These are phyloP conservation scores for Petaurus breviceps DNA, from an alignment of 2,113 vertebrate species.

Conservation along the genomic window DNA sequence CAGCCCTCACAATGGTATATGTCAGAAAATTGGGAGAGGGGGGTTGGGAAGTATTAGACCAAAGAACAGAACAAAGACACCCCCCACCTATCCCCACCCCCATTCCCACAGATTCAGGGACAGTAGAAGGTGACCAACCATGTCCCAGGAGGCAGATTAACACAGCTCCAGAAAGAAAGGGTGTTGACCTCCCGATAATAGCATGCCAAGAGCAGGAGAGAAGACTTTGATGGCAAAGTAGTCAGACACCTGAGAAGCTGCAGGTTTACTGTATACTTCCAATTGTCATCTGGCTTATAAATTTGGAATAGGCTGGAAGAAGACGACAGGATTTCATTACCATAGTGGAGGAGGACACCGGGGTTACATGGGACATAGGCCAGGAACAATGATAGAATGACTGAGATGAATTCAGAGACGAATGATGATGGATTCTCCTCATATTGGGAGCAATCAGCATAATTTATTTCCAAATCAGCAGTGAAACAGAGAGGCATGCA, in stretches of 20 bases:
- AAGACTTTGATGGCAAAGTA: background rate
- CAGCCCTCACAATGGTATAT: background rate
- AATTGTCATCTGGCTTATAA: background rate
- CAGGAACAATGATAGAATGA: constrained; percentile 43
- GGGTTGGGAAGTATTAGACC: background rate
- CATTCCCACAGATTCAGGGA: background rate
- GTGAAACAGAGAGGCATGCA: background rate
- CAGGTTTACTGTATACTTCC: background rate
- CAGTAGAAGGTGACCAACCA: rapidly evolving
- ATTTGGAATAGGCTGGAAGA: background rate
- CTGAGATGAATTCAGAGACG: constrained; percentile 28
- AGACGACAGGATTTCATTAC: background rate
- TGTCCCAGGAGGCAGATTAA: rapidly evolving
- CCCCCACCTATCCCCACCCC: rapidly evolving
- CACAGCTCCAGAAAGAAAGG: background rate
- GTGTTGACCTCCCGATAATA: background rate
- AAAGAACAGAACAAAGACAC: background rate
- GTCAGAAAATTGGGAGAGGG: background rate
- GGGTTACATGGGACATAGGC: background rate
- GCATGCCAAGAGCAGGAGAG: background rate
- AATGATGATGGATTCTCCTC: constrained; percentile 56
- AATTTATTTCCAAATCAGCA: constrained; percentile 69
- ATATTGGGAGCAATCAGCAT: constrained; percentile 61
- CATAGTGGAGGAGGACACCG: background rate
- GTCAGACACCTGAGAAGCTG: background rate